Conservation (phyloP, 1,140 invertebrate genomes). For the Drosophila sturtevanti region DNA sequence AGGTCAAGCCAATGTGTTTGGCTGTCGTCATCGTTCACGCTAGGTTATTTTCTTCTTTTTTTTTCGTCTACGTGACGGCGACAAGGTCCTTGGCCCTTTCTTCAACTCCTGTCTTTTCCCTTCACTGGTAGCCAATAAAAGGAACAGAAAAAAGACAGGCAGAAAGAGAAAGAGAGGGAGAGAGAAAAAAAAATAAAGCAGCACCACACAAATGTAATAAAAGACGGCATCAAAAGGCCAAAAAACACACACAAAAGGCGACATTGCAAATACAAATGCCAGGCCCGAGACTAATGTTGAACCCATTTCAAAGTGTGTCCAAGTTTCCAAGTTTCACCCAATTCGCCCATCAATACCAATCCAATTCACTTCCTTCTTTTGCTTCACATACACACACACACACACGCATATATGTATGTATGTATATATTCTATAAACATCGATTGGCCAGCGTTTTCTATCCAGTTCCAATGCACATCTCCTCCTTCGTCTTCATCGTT, state of each 20-base stretch:
- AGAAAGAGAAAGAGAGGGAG: neutral
- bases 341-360: neutral
- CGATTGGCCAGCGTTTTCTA: neutral
- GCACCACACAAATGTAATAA: conserved; percentile 54
- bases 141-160: neutral
- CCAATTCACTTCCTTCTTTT: neutral
- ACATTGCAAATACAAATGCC: conserved; percentile 50
- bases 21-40: conserved; percentile 5
- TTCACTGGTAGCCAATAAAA: neutral
- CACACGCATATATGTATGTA: too few relatives aligned
- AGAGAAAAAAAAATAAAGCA: neutral
- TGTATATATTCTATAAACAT: too few relatives aligned
- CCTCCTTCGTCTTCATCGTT: neutral
- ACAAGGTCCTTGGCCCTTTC: neutral
- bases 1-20: conserved; percentile 20
- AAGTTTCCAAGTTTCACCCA: conserved; percentile 9
- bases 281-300: conserved; percentile 46
- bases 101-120: neutral
- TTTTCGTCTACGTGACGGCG: conserved; percentile 14
- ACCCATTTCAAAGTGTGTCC: conserved; percentile 64
- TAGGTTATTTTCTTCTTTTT: neutral
- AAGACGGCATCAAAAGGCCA: conserved; percentile 62
- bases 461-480: neutral
- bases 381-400: neutral
- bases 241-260: conserved; percentile 46